A percentile compares a stretch with the other conserved stretches of the same genome.
phyloP scores from a whole-genome alignment of 2,113 vertebrate species.

The Psammodynastes pulverulentus region DNA sequence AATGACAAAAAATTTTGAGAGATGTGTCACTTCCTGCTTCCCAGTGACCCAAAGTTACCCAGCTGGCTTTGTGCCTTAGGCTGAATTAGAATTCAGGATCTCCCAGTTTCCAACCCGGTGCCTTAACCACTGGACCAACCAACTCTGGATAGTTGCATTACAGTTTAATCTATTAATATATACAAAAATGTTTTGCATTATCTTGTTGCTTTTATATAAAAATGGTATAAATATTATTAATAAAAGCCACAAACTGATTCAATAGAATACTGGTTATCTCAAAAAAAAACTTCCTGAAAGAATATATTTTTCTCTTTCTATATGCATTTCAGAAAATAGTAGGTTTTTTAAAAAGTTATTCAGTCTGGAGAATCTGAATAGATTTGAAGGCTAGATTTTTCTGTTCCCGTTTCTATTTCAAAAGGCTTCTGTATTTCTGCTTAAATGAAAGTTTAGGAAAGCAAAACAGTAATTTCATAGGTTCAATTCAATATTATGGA shows the following conservation, averaged over 20 bases:
- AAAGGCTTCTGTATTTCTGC: conserved; percentile 36
- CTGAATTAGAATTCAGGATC: not conserved
- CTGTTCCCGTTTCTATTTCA: not conserved
- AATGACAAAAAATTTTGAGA: not conserved
- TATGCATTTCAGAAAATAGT: not conserved
- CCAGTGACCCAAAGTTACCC: not conserved
- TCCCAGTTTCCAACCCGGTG: not conserved
- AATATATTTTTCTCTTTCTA: not conserved
- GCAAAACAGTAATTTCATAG: conserved; percentile 19
- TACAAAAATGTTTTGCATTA: not conserved
- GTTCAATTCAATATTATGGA: conserved; percentile 19
- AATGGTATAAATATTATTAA: not conserved
- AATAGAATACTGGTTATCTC: not conserved
- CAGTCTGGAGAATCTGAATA: not conserved
- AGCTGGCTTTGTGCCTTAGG: not conserved
- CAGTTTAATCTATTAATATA: not conserved
- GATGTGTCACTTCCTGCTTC: not conserved
- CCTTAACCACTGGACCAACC: not conserved
- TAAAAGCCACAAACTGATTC: not conserved
- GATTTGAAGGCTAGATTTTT: not conserved
- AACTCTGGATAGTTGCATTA: not conserved
- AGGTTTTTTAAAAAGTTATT: not conserved
- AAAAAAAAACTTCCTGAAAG: not conserved
- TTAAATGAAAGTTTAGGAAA: conserved; percentile 38
- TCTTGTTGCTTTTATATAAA: not conserved